Evolutionary conservation across 2,888 invertebrate genomes (phyloP).

Genomic region (Lepidonotus clava): DNA sequence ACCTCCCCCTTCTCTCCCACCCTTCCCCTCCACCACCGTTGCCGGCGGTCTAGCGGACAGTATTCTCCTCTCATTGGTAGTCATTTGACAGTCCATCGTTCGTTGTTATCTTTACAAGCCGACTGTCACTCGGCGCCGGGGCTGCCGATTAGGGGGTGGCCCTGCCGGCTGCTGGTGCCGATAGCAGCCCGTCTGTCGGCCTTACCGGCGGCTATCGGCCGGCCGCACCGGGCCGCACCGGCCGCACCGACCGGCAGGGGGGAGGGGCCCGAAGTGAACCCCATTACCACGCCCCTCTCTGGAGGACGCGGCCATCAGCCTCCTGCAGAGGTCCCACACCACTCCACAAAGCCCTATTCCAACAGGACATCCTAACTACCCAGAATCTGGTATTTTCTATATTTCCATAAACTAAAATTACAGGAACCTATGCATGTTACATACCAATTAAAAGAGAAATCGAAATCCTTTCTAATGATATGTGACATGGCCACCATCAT

Average conservation of each 20-base stretch:
- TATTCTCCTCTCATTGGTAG: conserved; percentile 18
- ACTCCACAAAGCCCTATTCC: neutral
- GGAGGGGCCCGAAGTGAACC: neutral
- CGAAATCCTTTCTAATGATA: too few species aligned
- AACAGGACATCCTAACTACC: neutral
- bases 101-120: conserved; percentile 14
- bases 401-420: too few species aligned
- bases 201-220: too few species aligned
- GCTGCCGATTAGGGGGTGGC: neutral
- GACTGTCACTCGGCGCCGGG: neutral
- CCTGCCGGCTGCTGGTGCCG: neutral
- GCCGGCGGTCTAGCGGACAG: too few species aligned
- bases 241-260: neutral
- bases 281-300: neutral
- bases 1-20: too few species aligned
- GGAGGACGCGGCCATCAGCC: conserved; percentile 7
- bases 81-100: conserved; percentile 28
- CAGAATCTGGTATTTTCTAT: too few species aligned
- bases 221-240: neutral
- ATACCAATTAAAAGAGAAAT: too few species aligned
- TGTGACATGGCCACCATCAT: too few species aligned
- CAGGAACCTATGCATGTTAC: too few species aligned
- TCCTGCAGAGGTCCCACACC: neutral
- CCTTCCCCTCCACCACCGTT: too few species aligned
- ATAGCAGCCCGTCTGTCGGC: neutral